Evolutionary conservation across 2,113 vertebrate genomes (phyloP), one percentile per base, ranked within the genome.

Genomic region (Lonchura striata): DNA sequence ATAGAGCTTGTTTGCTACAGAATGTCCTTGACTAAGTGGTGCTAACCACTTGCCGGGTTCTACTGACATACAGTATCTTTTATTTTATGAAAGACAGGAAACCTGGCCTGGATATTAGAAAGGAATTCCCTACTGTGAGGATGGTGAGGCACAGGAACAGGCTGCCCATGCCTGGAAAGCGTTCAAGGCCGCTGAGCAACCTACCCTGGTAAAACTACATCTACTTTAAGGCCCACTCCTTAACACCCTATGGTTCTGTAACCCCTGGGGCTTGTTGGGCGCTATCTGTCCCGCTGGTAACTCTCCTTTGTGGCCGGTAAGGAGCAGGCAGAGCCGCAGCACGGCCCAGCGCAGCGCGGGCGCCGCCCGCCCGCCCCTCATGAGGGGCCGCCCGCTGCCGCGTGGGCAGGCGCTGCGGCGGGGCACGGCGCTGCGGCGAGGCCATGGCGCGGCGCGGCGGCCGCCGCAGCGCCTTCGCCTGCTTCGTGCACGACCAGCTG

Each of bases 401-500:
- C n/a, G n/a, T n/a, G n/a, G n/a, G n/a, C n/a, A n/a, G n/a, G n/a
- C n/a, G 16, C 8, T 12, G 5, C 3, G 42, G 5, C 27, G 53
- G 11, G 10, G 83, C 8, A n/a, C n/a, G n/a, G n/a, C 16, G 2
- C 8, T 12, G 5, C 3, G 42, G 5, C 27, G 53, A 14, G 10
- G 83, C 8, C 20, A 31, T 66, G 72, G 15, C n/a, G 1, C 14
- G 1, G 3, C 13, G 1, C 2, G 13, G 2, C 3, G 5, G 11
- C 0, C 54, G 3, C 10, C 24, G 54, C 15, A 96, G 84, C 20
- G 60, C 97, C 1, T 98, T 95, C 14, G 94, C 47, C 15, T 95
- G 94, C 33, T 98, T 98, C 72, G 97, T 91, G 47, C 82, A 76
- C 30, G 97, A 98, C 5, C 98, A 93, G 96, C 97, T 98, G 56